Percentiles rank a stretch among this genome's conserved stretches.
Conservation (phyloP, 2,797 vertebrate species). For the Darevskia mixta region DNA sequence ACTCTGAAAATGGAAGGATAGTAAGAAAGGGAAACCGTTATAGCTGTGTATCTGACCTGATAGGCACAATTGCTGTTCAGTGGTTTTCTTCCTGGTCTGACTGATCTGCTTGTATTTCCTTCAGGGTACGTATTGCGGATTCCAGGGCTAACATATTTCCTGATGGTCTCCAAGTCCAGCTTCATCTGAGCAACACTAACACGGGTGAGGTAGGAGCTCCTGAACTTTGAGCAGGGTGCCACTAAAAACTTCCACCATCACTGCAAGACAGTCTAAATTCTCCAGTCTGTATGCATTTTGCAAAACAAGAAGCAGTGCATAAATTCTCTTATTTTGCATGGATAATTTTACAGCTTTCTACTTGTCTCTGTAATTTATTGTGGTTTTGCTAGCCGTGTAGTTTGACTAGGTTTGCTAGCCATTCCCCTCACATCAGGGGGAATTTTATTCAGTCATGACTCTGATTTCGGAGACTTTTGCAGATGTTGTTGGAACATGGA, state of each 20-base stretch:
- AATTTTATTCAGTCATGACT: background rate
- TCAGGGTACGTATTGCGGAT: background rate
- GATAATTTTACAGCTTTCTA: background rate
- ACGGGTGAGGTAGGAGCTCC: background rate
- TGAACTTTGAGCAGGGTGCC: background rate
- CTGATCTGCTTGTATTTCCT: background rate
- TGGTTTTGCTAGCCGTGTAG: background rate
- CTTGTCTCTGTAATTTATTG: background rate
- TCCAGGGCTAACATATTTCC: too few species aligned
- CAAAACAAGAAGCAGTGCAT: background rate
- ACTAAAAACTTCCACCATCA: background rate
- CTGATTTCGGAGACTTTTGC: background rate
- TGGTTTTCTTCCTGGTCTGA: background rate
- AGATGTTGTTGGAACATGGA: background rate
- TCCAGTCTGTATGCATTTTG: background rate
- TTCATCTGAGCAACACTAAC: background rate
- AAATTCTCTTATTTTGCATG: background rate
- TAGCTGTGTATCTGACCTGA: background rate
- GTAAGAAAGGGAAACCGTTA: too few species aligned
- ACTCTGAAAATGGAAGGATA: too few species aligned
- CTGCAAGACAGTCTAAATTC: background rate
- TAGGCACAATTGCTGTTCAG: background rate
- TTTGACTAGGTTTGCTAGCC: background rate
- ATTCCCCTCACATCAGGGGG: background rate
- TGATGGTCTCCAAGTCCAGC: background rate